A percentile compares a stretch with the other conserved stretches of the same genome.
Evolutionary conservation across 2,113 vertebrate species (phyloP).

Genomic region (Pipa parva): DNA sequence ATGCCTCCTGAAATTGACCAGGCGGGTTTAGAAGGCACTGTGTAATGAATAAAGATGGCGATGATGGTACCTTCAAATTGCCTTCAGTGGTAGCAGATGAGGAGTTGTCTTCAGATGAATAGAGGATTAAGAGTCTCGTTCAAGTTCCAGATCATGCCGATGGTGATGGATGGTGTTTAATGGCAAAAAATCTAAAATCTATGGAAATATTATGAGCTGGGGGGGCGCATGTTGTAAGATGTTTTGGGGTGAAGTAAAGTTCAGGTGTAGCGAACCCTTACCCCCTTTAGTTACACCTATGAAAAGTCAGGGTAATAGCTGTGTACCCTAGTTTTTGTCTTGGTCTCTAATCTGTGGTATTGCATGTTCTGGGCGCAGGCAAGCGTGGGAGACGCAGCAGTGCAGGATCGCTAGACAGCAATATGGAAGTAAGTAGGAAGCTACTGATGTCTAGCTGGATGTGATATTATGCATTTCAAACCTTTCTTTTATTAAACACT

Average conservation of each 20-base stretch:
- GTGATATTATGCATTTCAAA: constrained; percentile 79
- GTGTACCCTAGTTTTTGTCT: constrained; percentile 64
- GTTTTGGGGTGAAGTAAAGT: not conserved
- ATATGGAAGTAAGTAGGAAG: constrained; percentile 98
- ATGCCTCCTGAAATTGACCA: no score
- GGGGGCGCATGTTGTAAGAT: not conserved
- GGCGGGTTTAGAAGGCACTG: no score
- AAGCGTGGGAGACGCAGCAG: constrained; percentile 98
- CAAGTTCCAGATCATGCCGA: no score
- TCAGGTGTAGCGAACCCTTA: not conserved
- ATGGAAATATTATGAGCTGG: no score
- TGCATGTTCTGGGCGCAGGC: constrained; percentile 98
- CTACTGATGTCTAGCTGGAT: constrained; percentile 71
- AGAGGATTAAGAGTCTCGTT: no score
- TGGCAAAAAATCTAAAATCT: not conserved
- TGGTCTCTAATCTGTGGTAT: constrained; percentile 90
- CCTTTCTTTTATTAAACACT: constrained; percentile 68
- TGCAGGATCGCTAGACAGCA: constrained; percentile 99
- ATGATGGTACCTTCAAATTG: not conserved
- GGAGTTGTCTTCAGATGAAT: no score
- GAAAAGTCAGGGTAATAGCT: constrained; percentile 46
- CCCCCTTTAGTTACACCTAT: not conserved
- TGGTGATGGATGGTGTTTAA: not conserved
- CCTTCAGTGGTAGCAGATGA: not conserved
- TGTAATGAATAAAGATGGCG: no score